Evolutionary conservation across 2,797 vertebrate genomes (phyloP).

Genomic region (Poecilia picta): DNA sequence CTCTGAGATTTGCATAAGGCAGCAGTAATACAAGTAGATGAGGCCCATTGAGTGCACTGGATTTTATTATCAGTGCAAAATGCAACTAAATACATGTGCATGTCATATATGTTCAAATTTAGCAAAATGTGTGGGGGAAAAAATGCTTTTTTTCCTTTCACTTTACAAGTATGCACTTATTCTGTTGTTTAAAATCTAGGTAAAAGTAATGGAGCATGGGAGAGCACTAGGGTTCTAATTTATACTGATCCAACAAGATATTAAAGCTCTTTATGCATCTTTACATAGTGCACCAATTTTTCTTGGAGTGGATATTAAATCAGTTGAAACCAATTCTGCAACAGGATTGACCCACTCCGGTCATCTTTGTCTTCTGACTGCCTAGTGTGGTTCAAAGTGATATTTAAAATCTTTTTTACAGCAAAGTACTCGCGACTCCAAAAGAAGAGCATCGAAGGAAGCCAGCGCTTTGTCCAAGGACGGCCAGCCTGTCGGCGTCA

Average conservation of each 20-base stretch:
- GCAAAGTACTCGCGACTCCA: slow-evolving; percentile 75
- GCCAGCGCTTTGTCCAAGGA: slow-evolving; percentile 62
- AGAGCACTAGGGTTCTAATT: not conserved
- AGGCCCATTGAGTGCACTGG: not conserved
- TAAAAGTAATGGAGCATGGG: not conserved
- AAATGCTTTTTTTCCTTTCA: not conserved
- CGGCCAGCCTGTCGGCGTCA: slow-evolving; percentile 40
- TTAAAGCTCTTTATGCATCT: not conserved
- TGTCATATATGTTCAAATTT: not conserved
- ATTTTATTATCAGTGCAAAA: not conserved
- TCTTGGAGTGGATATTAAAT: not conserved
- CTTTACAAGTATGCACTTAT: not conserved
- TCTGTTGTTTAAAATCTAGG: not conserved
- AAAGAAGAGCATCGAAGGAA: slow-evolving; percentile 72
- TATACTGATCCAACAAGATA: not conserved
- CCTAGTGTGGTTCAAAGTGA: slow-evolving; percentile 43
- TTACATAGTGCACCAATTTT: not conserved
- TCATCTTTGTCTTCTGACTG: slow-evolving; percentile 14
- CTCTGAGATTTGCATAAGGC: not conserved
- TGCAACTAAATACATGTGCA: not conserved
- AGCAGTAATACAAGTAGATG: not conserved
- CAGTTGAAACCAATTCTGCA: not conserved
- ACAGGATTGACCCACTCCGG: not conserved
- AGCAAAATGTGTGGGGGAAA: too few species aligned
- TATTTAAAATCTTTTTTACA: slow-evolving; percentile 56